phyloP scores from a whole-genome alignment of 2,797 vertebrate genomes.

The Enteromius trimaculatus region DNA sequence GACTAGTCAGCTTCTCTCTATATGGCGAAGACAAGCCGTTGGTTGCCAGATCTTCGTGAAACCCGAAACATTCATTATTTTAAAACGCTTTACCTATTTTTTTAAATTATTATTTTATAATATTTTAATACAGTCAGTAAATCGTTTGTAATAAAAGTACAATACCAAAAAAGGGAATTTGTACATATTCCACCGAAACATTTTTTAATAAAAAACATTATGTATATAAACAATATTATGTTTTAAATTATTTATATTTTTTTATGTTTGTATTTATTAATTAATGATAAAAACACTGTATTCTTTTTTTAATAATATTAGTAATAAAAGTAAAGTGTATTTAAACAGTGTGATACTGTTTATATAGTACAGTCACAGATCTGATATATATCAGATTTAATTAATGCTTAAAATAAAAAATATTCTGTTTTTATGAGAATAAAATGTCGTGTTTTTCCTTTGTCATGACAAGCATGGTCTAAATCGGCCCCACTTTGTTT shows the following conservation, averaged over 20 bases:
- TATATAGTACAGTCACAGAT: too few relatives aligned
- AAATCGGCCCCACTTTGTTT: not conserved
- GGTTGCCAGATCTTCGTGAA: slow-evolving; percentile 15
- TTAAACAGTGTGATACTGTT: not conserved
- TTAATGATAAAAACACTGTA: too few relatives aligned
- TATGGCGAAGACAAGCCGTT: not conserved
- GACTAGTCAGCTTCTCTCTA: not conserved
- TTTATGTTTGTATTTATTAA: not conserved
- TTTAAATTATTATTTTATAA: not conserved
- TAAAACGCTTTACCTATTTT: not conserved
- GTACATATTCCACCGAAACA: not conserved
- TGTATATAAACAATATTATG: too few relatives aligned
- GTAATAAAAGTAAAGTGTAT: too few relatives aligned
- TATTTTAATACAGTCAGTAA: not conserved
- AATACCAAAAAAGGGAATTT: not conserved
- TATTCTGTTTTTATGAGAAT: not conserved
- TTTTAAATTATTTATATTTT: not conserved
- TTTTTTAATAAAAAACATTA: too few relatives aligned
- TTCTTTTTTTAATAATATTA: too few relatives aligned
- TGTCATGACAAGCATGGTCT: not conserved
- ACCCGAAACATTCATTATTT: not conserved
- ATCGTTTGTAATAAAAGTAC: not conserved
- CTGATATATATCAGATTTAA: too few relatives aligned
- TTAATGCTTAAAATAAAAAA: not conserved
- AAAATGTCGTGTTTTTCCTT: not conserved